Conservation (phyloP, 2,113 vertebrate genomes). For the Penelope pileata region DNA sequence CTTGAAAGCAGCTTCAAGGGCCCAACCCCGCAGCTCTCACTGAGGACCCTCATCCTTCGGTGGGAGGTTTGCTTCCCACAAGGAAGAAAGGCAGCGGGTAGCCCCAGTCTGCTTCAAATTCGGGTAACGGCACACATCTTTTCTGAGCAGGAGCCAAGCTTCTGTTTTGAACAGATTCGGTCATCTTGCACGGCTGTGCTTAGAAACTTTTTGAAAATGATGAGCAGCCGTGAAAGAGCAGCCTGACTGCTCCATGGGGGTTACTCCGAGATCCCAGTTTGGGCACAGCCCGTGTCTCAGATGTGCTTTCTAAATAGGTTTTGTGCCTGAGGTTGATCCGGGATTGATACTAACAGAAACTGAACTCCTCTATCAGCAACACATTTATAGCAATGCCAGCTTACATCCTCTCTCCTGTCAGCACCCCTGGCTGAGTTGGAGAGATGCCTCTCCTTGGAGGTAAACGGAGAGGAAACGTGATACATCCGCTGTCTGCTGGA, state of each 20-base stretch:
- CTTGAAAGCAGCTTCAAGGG: not conserved
- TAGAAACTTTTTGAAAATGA: not conserved
- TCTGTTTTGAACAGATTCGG: not conserved
- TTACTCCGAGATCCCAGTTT: not conserved
- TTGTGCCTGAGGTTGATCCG: not conserved
- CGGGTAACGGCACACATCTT: not conserved
- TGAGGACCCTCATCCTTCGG: not conserved
- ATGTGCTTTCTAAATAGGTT: not conserved
- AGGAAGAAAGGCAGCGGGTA: not conserved
- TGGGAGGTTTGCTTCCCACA: not conserved
- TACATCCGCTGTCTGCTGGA: not conserved
- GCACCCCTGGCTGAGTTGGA: not conserved
- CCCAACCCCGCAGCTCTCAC: not conserved
- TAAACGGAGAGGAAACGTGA: constrained; percentile 26
- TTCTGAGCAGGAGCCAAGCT: not conserved
- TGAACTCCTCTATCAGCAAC: not conserved
- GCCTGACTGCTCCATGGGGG: not conserved
- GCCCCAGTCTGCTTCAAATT: not conserved
- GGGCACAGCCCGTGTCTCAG: not conserved
- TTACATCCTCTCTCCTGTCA: constrained; percentile 24
- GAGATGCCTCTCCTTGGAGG: not conserved
- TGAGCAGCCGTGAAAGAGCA: not conserved
- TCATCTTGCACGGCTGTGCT: not conserved
- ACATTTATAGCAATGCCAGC: constrained; percentile 23
- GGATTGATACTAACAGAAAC: not conserved